Base-by-base conservation (phyloP, 2,113 vertebrate genomes). In the Petaurus breviceps region DNA sequence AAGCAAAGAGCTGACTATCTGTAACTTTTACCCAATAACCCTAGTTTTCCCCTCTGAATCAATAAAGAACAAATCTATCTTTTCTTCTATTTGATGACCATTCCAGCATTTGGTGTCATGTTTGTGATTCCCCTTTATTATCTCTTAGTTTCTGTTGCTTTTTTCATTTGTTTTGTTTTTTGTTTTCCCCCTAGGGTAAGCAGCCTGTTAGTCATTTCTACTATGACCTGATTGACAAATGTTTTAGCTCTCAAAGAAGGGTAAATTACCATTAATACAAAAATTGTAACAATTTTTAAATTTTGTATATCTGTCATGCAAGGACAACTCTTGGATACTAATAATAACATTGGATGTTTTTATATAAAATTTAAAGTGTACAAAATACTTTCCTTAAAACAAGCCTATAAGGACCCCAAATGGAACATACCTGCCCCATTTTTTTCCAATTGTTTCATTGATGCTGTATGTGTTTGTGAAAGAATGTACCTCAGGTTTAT, bases 11-110 rank as follows among this genome's bases (percentile, higher is more conserved):
- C 14, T 16, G 61, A 3, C 37, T 93, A 52, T 91, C 8, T 68
- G 51, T 61, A 24, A 94, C 91, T 95, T 94, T 10, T 26, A 26
- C 26, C 53, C 50, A 57, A 91, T 96, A 22, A 22, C 91, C 31
- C 49, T 54, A 68, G 9, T 92, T 90, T 96, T 95, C 19, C 0
- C 25, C 97, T 95, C 92, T 11, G 11, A 31, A 46, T 16, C 28
- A 90, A 68, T 68, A 37, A 68, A 37, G 12, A 92, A 50, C 8
- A 89, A 93, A 96, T 93, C 37, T 89, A 43, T 16, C 55, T 22
- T 26, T 2, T 57, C n/a, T 50, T 93, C 26, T 90, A 23, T 16
- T 22, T 31, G 3, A 90, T 37, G 26, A 90, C 3, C 7, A 52
- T 91, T 23, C 23, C 68, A 61, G 91, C 12, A 77, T 93, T 55